A percentile compares a stretch with the other conserved stretches of the same genome.
Conservation (phyloP, 2,888 invertebrate species). For the Sepioteuthis lessoniana region DNA sequence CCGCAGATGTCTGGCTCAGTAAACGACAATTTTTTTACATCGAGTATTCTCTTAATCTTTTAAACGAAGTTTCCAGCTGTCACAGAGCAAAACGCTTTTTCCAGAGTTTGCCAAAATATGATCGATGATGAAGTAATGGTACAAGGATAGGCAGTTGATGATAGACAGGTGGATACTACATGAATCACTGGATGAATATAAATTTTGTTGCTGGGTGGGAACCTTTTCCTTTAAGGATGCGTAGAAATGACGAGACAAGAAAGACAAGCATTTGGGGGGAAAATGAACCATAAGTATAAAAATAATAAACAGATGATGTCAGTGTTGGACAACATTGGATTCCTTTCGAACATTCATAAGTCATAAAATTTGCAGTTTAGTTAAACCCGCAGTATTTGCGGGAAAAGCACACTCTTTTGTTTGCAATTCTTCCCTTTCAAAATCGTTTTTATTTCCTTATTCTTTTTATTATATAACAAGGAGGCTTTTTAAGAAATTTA, state of each 20-base stretch:
- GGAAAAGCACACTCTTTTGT: too few species aligned
- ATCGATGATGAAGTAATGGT: conserved; percentile 5
- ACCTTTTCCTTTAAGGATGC: not conserved
- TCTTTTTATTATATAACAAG: too few species aligned
- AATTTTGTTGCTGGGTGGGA: not conserved
- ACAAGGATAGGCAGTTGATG: not conserved
- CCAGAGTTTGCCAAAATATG: not conserved
- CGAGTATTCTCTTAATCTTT: not conserved
- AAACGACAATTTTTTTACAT: too few species aligned
- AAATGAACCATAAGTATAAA: not conserved
- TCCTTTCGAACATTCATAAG: not conserved
- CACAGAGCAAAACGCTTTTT: not conserved
- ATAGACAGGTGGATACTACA: not conserved
- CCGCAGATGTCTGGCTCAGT: too few species aligned
- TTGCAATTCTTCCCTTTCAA: too few species aligned
- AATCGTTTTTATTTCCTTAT: too few species aligned
- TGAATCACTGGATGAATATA: not conserved
- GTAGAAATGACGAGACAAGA: not conserved
- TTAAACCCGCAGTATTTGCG: too few species aligned
- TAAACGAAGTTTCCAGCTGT: not conserved
- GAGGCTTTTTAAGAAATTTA: too few species aligned
- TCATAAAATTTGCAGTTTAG: not conserved
- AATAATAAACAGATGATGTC: not conserved
- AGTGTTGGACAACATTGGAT: not conserved
- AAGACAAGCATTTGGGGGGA: not conserved